These are phyloP conservation scores for Drosophila aff. DNA, from an alignment of 1,140 invertebrate genomes.

Conservation along the genomic window DNA sequence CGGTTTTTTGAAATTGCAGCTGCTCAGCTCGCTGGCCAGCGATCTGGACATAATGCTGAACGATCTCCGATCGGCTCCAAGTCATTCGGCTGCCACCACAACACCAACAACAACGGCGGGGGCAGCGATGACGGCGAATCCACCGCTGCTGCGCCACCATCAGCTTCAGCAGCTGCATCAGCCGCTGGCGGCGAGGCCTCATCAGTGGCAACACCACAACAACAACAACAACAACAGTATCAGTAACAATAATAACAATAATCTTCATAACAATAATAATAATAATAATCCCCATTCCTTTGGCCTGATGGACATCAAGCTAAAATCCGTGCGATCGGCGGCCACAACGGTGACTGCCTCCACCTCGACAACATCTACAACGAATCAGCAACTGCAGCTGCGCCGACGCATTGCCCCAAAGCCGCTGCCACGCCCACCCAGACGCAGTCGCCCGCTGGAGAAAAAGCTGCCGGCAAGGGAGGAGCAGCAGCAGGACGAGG, in stretches of 20 bases:
- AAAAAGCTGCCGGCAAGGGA: slow-evolving; percentile 1
- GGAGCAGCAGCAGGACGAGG: slow-evolving; percentile 11
- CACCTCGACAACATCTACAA: slow-evolving; percentile 4
- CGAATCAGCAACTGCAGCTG: slow-evolving; percentile 35
- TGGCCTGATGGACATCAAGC: slow-evolving; percentile 59
- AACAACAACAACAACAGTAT: slow-evolving; percentile 31
- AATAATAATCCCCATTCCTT: slow-evolving; percentile 26
- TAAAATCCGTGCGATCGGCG: slow-evolving; percentile 31
- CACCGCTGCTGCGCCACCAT: slow-evolving; percentile 14
- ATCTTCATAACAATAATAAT: slow-evolving; percentile 19
- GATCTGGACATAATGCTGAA: slow-evolving; percentile 88
- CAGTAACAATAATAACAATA: slow-evolving; percentile 25
- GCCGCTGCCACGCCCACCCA: slow-evolving; percentile 49
- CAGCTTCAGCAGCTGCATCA: slow-evolving; percentile 31
- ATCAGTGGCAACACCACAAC: slow-evolving; percentile 50
- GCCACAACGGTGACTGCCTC: slow-evolving; percentile 29
- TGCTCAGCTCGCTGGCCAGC: slow-evolving; percentile 88
- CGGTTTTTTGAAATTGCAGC: slow-evolving; percentile 78
- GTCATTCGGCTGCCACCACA: slow-evolving; percentile 53
- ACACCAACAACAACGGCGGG: slow-evolving; percentile 53
- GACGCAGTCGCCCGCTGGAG: slow-evolving; percentile 43
- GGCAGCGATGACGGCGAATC: slow-evolving; percentile 16
- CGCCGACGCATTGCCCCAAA: slow-evolving; percentile 56
- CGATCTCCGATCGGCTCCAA: slow-evolving; percentile 86
- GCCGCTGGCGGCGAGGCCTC: slow-evolving; percentile 16